phyloP scores from a whole-genome alignment of 2,113 vertebrate genomes.

The Podarcis cretensis region DNA sequence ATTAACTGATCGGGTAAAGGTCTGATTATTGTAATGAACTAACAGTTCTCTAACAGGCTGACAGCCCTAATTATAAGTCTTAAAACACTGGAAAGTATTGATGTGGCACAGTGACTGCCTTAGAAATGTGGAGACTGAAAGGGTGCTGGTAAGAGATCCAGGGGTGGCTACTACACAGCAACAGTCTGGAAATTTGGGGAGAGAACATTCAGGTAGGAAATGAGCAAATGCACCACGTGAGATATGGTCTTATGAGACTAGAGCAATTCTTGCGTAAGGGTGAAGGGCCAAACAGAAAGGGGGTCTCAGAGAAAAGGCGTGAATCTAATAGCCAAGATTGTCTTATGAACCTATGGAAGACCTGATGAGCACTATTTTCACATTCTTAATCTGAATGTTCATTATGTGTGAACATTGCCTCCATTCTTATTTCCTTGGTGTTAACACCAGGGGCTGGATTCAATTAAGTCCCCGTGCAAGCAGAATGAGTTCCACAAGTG shows the following conservation, averaged over 20 bases:
- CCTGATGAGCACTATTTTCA: background rate
- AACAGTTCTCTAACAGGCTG: background rate
- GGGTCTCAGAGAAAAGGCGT: background rate
- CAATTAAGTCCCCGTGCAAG: no score
- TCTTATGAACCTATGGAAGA: background rate
- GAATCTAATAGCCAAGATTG: background rate
- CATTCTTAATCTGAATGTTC: background rate
- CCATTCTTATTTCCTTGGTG: background rate
- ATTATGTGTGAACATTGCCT: background rate
- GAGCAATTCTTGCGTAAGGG: background rate
- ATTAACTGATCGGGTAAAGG: constrained; percentile 3
- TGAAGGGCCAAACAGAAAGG: background rate
- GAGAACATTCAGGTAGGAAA: background rate
- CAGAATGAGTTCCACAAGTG: no score
- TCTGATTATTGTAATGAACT: constrained; percentile 14
- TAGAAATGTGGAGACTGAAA: background rate
- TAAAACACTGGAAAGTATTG: constrained; percentile 1
- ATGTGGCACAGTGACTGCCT: background rate
- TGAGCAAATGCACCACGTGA: background rate
- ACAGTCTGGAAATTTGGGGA: background rate
- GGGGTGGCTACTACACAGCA: background rate
- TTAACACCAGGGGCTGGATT: background rate
- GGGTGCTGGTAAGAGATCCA: background rate
- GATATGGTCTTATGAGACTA: background rate
- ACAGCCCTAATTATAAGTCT: background rate